Percentiles rank a stretch among this genome's conserved stretches.
phyloP scores from a whole-genome alignment of 2,888 invertebrate genomes.

The Oscheius sp. region DNA sequence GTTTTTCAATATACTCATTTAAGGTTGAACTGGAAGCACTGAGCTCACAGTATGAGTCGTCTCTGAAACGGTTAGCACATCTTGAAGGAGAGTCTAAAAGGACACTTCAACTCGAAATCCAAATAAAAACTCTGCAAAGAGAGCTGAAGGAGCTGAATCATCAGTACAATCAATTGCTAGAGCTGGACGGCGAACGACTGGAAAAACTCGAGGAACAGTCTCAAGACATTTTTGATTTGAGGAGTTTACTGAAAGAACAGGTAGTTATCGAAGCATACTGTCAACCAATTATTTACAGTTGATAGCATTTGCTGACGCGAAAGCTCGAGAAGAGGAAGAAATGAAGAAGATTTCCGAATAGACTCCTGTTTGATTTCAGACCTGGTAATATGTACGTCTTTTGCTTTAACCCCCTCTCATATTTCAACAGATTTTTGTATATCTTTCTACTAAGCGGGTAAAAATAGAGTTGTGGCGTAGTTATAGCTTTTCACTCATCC shows the following conservation, averaged over 20 bases:
- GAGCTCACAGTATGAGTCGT: conserved; percentile 26
- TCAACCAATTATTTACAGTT: conserved; percentile 3
- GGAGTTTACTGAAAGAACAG: conserved; percentile 52
- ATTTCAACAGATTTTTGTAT: conserved; percentile 4
- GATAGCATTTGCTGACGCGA: conserved; percentile 32
- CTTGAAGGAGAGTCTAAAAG: conserved; percentile 24
- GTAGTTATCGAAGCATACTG: conserved; percentile 15
- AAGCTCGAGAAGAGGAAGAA: conserved; percentile 22
- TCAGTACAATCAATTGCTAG: conserved; percentile 35
- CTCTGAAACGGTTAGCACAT: conserved; percentile 27
- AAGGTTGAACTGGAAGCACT: conserved; percentile 36
- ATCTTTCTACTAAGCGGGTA: conserved; percentile 21
- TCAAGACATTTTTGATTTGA: conserved; percentile 51
- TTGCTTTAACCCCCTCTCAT: conserved; percentile 8
- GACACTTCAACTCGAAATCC: conserved; percentile 7
- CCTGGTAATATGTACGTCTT: conserved; percentile 13
- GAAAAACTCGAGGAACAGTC: conserved; percentile 54
- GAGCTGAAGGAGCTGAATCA: conserved; percentile 26
- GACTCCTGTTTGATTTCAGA: not conserved
- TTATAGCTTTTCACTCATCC: not conserved
- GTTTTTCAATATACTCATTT: not conserved
- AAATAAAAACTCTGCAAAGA: conserved; percentile 17
- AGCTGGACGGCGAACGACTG: conserved; percentile 55
- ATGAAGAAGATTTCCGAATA: not conserved
- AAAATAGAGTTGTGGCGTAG: conserved; percentile 1